Evolutionary conservation across 2,888 invertebrate genomes (phyloP).

Genomic region (Drosophila neutralis): DNA sequence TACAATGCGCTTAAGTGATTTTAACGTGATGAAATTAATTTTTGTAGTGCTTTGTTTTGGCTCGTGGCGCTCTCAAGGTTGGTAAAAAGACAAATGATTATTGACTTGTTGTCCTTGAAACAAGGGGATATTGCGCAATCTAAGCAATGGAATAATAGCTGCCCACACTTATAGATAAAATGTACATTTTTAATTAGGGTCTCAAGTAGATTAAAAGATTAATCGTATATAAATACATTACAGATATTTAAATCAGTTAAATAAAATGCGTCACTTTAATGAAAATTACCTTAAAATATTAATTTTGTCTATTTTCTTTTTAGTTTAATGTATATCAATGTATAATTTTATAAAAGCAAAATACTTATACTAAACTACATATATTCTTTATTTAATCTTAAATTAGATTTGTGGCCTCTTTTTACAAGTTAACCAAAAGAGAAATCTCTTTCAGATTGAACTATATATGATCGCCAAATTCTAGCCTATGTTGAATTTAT

Average conservation of each 20-base stretch:
- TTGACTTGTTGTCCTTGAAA: conserved; percentile 24
- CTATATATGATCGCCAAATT: too few relatives aligned
- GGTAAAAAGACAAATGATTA: conserved; percentile 46
- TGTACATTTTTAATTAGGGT: not conserved
- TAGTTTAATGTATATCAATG: not conserved
- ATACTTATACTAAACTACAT: not conserved
- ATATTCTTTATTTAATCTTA: not conserved
- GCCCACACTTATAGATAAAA: conserved; percentile 2
- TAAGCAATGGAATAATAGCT: conserved; percentile 3
- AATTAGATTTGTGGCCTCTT: not conserved
- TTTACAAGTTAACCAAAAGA: not conserved
- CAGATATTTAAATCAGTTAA: not conserved
- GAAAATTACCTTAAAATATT: not conserved
- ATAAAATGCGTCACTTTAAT: too few relatives aligned
- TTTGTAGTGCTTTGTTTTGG: conserved; percentile 37
- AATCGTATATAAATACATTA: not conserved
- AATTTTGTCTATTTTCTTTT: not conserved
- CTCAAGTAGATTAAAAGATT: not conserved
- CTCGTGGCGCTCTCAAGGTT: conserved; percentile 54
- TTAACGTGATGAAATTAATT: conserved; percentile 36
- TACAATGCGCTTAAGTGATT: conserved; percentile 53
- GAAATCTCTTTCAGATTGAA: not conserved
- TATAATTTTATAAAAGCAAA: not conserved
- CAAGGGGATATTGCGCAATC: conserved; percentile 13
- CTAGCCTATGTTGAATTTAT: not conserved